These are phyloP conservation scores for Zaprionus camerounensis DNA, from an alignment of 1,140 invertebrate genomes.

Conservation along the genomic window DNA sequence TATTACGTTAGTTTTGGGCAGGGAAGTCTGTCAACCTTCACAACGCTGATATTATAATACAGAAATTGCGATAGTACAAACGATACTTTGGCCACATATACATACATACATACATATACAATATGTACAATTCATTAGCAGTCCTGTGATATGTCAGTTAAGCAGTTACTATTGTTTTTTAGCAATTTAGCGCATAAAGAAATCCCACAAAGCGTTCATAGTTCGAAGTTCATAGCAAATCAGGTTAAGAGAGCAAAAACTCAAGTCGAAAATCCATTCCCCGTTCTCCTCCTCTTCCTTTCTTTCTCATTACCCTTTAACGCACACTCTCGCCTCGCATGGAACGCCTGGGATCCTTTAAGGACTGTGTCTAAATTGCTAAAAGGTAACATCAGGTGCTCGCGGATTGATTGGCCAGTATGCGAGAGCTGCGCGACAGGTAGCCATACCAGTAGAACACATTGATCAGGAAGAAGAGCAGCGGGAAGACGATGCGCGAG, in stretches of 20 bases:
- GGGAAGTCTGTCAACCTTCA: neutral
- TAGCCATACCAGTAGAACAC: conserved; percentile 92
- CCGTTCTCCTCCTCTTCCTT: conserved; percentile 7
- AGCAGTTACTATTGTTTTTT: conserved; percentile 66
- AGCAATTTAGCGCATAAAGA: conserved; percentile 83
- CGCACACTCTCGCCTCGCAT: conserved; percentile 14
- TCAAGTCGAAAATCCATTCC: conserved; percentile 49
- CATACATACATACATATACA: neutral
- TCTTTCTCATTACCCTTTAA: neutral
- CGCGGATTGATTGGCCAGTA: conserved; percentile 72
- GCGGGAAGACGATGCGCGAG: conserved; percentile 90
- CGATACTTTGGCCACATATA: neutral
- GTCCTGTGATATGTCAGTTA: conserved; percentile 44
- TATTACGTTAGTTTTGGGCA: neutral
- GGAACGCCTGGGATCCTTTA: conserved; percentile 75
- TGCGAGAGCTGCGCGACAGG: conserved; percentile 87
- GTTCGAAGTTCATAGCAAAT: conserved; percentile 66
- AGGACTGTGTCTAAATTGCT: conserved; percentile 84
- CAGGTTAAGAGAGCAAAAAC: conserved; percentile 75
- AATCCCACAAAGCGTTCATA: conserved; percentile 68
- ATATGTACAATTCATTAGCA: conserved; percentile 18
- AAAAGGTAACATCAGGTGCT: conserved; percentile 84
- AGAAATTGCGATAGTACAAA: conserved; percentile 3
- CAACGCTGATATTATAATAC: conserved; percentile 3
- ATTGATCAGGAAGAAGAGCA: conserved; percentile 91